Base-by-base conservation (phyloP, 92 coral and sea anemone genomes). In the Porites evermanni region DNA sequence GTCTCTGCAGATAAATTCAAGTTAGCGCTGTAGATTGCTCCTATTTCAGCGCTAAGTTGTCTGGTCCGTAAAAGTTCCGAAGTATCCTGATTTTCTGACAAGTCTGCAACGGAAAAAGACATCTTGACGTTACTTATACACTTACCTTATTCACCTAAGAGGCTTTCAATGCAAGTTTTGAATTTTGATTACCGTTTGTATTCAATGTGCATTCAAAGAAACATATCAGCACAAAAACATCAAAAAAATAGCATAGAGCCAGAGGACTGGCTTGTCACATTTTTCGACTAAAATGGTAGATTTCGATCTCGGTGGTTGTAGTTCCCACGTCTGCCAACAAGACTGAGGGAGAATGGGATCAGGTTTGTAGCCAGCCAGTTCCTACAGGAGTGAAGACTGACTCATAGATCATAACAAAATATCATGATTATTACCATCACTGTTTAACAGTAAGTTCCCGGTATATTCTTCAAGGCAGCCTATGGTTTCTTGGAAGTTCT, bases 11-110 rank as follows among this genome's bases (percentile, higher is more conserved):
- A 16, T 63, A 67, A 14, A 19, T 69, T 29, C 54, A 70, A 14
- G 16, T 70, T 32, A 18, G 32, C 44, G 51, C 74, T 32, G 8
- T 70, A 47, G 17, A 44, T 19, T 16, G 44, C 74, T 16, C 50
- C 67, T 58, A 54, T 32, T n/a, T 77, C 81, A 16, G 81, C 81
- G 7, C 18, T 10, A 13, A 51, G 17, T 61, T 32, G 81, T 77
- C 81, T 77, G 29, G 18, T 16, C 56, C 69, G 11, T 12, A 77
- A 61, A 12, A 38, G 8, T 17, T 6, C n/a, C 24, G 60, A 2
- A 12, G 21, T 4, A 59, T 77, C 61, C 70, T 38, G 47, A 32
- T 47, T 61, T 47, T 29, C 68, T 54, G 67, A 23, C 26, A 16
- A 23, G 24, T 75, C 79, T 77, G 81, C 64, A 54, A 75, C 23